Evolutionary conservation across 2,797 vertebrate species (phyloP).

Genomic region (Odontamblyopus rebecca): DNA sequence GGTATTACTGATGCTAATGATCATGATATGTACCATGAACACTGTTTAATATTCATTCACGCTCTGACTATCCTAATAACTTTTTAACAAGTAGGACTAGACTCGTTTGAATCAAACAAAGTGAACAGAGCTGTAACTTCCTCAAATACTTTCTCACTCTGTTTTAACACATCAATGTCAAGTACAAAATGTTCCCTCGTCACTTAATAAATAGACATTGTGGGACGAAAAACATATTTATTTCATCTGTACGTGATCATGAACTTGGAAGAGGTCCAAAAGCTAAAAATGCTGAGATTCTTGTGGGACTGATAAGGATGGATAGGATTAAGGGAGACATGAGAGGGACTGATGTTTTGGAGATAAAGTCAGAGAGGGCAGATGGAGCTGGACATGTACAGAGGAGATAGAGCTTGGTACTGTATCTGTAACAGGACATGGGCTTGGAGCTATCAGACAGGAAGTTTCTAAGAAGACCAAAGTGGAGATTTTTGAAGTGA

Average conservation of each 20-base stretch:
- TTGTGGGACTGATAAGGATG: background rate
- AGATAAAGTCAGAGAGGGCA: background rate
- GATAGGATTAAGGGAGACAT: background rate
- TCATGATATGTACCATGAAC: too few relatives aligned
- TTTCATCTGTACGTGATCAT: background rate
- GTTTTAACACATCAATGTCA: background rate
- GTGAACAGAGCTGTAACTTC: background rate
- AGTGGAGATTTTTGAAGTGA: background rate
- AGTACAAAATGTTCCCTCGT: background rate
- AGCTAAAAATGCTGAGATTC: background rate
- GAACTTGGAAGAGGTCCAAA: background rate
- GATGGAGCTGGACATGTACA: slow-evolving; percentile 1
- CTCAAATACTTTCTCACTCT: background rate
- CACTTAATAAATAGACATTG: background rate
- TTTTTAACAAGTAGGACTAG: background rate
- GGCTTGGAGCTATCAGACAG: background rate
- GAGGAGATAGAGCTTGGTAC: background rate
- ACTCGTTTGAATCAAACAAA: background rate
- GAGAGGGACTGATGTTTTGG: background rate
- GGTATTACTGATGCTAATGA: too few relatives aligned
- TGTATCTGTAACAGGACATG: background rate
- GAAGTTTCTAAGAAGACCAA: background rate
- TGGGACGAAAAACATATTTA: background rate
- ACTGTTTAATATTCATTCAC: too few relatives aligned
- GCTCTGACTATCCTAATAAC: too few relatives aligned